phyloP scores from a whole-genome alignment of 2,888 invertebrate species.

The Leucoma salicis region DNA sequence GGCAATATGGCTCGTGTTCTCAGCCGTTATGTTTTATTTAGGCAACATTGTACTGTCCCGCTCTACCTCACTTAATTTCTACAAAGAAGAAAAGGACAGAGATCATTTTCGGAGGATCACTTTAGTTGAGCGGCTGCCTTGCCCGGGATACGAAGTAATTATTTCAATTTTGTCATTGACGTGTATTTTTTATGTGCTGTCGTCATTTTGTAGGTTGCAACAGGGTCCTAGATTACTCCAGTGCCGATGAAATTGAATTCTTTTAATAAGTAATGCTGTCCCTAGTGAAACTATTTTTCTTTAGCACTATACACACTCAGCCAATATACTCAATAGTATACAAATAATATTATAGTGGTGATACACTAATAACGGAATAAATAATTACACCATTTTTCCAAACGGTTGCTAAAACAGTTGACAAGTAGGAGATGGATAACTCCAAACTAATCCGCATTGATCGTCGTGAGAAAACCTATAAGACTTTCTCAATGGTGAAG shows the following conservation, averaged over 20 bases:
- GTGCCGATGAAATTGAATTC: conserved; percentile 29
- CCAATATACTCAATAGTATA: no score
- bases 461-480: no score
- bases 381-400: no score
- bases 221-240: conserved; percentile 32
- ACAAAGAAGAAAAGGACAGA: conserved; percentile 49
- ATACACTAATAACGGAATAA: no score
- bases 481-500: no score
- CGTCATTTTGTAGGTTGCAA: conserved; percentile 53
- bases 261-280: conserved; percentile 25
- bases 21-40: conserved; percentile 81
- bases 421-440: no score
- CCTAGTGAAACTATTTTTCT: not conserved
- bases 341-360: no score
- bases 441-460: no score
- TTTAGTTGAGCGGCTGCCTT: conserved; percentile 61
- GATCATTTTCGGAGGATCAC: conserved; percentile 47
- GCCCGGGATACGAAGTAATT: conserved; percentile 82
- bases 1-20: conserved; percentile 83
- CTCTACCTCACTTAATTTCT: conserved; percentile 44
- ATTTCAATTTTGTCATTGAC: conserved; percentile 81
- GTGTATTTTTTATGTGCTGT: conserved; percentile 76
- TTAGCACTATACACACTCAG: no score
- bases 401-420: no score
- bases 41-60: conserved; percentile 67